Evolutionary conservation across 2,113 vertebrate genomes (phyloP).

Genomic region (Mustelus asterias): DNA sequence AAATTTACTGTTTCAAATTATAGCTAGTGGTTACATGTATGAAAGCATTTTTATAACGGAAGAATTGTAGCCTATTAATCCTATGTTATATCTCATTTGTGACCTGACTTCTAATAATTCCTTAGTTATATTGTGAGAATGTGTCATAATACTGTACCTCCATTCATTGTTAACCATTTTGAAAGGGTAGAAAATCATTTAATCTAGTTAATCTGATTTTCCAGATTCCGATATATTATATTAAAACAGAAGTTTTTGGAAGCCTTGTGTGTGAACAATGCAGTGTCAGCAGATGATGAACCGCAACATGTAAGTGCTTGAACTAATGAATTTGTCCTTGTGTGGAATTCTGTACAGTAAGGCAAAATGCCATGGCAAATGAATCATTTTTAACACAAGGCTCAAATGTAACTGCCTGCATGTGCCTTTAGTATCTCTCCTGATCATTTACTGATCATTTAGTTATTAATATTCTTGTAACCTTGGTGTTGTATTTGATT

Average conservation of each 20-base stretch:
- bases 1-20: not conserved
- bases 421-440: not conserved
- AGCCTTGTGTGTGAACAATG: conserved; percentile 95
- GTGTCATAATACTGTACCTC: not conserved
- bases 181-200: not conserved
- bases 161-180: not conserved
- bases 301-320: conserved; percentile 81
- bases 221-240: conserved; percentile 90
- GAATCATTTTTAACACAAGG: not conserved
- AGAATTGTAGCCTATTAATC: not conserved
- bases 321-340: not conserved
- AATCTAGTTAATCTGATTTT: conserved; percentile 28
- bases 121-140: not conserved
- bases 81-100: not conserved
- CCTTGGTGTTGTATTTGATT: not conserved
- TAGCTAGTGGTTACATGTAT: not conserved
- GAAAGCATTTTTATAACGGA: not conserved
- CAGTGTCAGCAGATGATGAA: conserved; percentile 86
- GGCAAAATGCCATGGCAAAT: not conserved
- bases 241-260: conserved; percentile 96
- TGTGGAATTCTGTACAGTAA: not conserved
- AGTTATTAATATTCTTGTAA: not conserved
- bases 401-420: not conserved
- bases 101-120: not conserved
- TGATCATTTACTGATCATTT: not conserved